phyloP scores from a whole-genome alignment of 2,797 vertebrate genomes.

The Acrossocheilus wenchowensis region DNA sequence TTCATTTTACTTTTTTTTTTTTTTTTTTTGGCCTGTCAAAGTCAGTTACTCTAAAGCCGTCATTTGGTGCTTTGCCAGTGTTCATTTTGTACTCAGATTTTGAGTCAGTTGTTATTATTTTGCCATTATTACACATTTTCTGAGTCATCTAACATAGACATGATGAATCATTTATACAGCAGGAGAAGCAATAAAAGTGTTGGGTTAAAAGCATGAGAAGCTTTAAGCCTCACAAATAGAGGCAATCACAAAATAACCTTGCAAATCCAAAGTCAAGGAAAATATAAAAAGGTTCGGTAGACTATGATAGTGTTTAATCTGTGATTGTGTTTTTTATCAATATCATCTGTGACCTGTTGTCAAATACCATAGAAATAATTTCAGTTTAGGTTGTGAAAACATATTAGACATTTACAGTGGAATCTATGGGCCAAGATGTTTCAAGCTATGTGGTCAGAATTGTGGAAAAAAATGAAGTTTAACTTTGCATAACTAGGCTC shows the following conservation, averaged over 20 bases:
- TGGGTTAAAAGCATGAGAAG: conserved; percentile 6
- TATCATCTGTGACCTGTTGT: background rate
- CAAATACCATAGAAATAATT: background rate
- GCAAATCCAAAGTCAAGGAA: rapidly evolving
- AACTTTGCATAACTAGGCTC: background rate
- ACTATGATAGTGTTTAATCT: background rate
- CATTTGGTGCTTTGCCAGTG: background rate
- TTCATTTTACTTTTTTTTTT: background rate
- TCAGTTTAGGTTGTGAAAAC: too few species aligned
- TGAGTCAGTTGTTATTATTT: background rate
- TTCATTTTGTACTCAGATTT: background rate
- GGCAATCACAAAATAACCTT: background rate
- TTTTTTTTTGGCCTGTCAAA: background rate
- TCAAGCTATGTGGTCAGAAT: background rate
- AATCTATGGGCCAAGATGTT: background rate
- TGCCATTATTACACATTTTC: conserved; percentile 1
- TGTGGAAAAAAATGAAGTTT: background rate
- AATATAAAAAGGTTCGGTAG: background rate
- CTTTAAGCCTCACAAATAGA: background rate
- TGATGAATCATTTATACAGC: conserved; percentile 7
- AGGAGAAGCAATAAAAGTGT: background rate
- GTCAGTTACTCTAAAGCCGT: background rate
- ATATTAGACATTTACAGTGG: background rate
- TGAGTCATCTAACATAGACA: background rate
- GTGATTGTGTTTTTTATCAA: background rate